Conservation (phyloP, 2,113 vertebrate genomes). For the Corythoichthys intestinalis region DNA sequence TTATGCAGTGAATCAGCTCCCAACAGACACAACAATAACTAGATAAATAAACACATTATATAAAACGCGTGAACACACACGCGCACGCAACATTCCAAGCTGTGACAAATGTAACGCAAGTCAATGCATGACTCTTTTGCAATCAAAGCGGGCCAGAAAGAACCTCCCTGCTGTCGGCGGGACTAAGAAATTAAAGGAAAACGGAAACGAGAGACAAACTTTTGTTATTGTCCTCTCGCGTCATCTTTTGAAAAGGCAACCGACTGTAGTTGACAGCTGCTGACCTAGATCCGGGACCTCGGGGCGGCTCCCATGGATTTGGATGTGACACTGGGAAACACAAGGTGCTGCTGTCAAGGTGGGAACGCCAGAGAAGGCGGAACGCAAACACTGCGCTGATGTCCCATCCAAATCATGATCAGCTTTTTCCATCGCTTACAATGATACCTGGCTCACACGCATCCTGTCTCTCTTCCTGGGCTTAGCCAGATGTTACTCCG, state of each 20-base stretch:
- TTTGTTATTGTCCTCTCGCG: conserved; percentile 35
- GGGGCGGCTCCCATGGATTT: conserved; percentile 30
- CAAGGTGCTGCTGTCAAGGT: conserved; percentile 41
- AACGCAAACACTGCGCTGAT: conserved; percentile 6
- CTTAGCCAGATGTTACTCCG: conserved; percentile 55
- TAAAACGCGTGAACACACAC: conserved; percentile 21
- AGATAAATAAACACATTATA: conserved; percentile 32
- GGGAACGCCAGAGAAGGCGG: conserved; percentile 27
- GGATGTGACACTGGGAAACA: conserved; percentile 48
- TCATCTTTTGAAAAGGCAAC: conserved; percentile 32
- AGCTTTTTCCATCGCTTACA: conserved; percentile 46
- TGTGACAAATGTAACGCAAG: conserved; percentile 41
- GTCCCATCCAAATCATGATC: conserved; percentile 24
- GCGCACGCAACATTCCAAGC: conserved; percentile 36
- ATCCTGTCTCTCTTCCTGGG: conserved; percentile 54
- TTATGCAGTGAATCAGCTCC: conserved; percentile 29
- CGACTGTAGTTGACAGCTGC: conserved; percentile 43
- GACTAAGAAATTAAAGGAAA: conserved; percentile 47
- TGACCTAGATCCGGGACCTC: conserved; percentile 42
- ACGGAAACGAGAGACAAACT: conserved; percentile 36
- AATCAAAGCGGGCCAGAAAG: conserved; percentile 17
- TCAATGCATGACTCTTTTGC: conserved; percentile 40
- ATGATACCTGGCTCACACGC: conserved; percentile 56
- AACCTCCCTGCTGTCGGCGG: conserved; percentile 41
- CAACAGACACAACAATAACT: conserved; percentile 10